Percentiles rank a stretch among this genome's conserved stretches.
These are phyloP conservation scores for Perdix hodgsoniae DNA, from an alignment of 2,797 vertebrate species.

Conservation along the genomic window DNA sequence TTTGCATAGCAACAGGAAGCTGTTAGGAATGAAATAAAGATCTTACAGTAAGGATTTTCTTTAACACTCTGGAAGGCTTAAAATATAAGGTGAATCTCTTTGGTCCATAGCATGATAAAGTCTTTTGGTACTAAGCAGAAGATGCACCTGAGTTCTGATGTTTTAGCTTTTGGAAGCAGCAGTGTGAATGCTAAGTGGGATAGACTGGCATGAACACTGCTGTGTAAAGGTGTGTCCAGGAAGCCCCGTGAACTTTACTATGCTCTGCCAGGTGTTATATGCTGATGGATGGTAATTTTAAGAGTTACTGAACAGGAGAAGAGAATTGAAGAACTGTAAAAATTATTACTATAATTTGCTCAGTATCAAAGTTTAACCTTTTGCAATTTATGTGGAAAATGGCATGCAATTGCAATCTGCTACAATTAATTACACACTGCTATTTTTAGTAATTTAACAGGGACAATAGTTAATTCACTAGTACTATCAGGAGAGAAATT, in stretches of 20 bases:
- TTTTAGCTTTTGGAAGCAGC: background rate
- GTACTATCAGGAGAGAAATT: background rate
- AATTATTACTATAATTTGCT: background rate
- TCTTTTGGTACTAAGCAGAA: background rate
- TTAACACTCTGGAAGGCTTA: background rate
- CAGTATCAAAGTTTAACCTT: background rate
- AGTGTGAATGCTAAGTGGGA: background rate
- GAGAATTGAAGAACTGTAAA: background rate
- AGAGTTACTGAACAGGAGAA: background rate
- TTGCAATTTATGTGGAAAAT: background rate
- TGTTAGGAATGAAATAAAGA: conserved; percentile 63
- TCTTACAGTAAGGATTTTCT: conserved; percentile 1
- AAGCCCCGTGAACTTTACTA: background rate
- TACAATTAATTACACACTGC: background rate
- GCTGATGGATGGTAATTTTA: background rate
- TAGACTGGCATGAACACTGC: background rate
- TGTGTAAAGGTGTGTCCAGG: background rate
- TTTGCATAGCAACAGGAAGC: conserved; percentile 79
- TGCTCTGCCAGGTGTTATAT: background rate
- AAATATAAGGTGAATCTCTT: background rate
- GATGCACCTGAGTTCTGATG: background rate
- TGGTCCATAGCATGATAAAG: background rate
- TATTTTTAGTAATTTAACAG: background rate
- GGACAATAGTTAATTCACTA: background rate
- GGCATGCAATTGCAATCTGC: background rate